Percentiles rank a stretch among this genome's conserved stretches.
phyloP scores from a whole-genome alignment of 2,797 vertebrate genomes.

The Urophycis tenuis region DNA sequence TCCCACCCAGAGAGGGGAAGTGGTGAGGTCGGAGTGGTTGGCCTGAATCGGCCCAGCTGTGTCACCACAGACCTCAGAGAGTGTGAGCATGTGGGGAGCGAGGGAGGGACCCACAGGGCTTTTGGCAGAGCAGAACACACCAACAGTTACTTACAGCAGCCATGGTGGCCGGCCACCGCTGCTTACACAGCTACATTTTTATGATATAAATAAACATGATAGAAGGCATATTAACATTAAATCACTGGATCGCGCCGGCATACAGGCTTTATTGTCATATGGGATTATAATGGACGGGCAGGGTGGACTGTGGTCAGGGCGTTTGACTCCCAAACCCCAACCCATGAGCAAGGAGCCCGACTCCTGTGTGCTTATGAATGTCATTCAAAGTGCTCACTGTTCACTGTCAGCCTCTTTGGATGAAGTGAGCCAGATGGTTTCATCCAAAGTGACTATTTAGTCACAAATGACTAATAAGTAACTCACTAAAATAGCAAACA shows the following conservation, averaged over 20 bases:
- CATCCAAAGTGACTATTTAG: not conserved
- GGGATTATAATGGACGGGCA: not conserved
- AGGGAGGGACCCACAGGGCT: conserved; percentile 33
- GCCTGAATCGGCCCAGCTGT: conserved; percentile 67
- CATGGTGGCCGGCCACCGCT: conserved; percentile 27
- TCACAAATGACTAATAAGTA: not conserved
- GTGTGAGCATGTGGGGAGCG: conserved; percentile 50
- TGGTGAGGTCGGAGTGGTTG: conserved; percentile 70
- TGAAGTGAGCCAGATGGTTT: not conserved
- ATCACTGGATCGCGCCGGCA: not conserved
- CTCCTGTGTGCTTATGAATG: not conserved
- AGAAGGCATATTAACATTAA: not conserved
- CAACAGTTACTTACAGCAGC: conserved; percentile 60
- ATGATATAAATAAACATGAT: not conserved
- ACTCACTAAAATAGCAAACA: not conserved
- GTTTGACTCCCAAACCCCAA: not conserved
- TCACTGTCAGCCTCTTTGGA: not conserved
- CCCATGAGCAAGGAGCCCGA: not conserved
- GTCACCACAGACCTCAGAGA: conserved; percentile 69
- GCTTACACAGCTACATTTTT: conserved; percentile 50
- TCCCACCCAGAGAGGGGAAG: conserved; percentile 76
- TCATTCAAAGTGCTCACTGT: too few relatives aligned
- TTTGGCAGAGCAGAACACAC: conserved; percentile 68
- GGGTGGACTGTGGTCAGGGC: not conserved
- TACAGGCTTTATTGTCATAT: not conserved